Percentiles rank a stretch among this genome's conserved stretches.
These are phyloP conservation scores for Sebastiscus tertius DNA, from an alignment of 2,797 vertebrate genomes.

Conservation along the genomic window DNA sequence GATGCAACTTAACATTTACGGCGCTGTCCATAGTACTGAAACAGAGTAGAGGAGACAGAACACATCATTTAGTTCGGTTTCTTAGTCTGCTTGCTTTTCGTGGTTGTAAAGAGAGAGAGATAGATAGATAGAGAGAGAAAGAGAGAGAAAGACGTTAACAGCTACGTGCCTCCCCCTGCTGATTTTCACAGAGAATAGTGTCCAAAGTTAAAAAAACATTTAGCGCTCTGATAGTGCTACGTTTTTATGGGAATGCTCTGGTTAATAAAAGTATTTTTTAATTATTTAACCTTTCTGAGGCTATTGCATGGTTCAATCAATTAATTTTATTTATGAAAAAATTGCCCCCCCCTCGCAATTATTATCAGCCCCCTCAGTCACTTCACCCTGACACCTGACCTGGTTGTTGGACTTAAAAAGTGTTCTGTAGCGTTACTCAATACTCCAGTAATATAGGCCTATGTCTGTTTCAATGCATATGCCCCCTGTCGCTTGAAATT, in stretches of 20 bases:
- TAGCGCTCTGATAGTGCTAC: neutral
- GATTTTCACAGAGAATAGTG: neutral
- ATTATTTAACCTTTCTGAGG: neutral
- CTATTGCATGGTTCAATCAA: neutral
- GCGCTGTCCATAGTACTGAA: neutral
- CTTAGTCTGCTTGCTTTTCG: neutral
- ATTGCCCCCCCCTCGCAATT: no score
- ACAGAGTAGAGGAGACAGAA: no score
- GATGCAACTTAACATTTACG: neutral
- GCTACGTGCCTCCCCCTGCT: neutral
- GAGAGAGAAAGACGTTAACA: neutral
- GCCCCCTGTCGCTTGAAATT: no score
- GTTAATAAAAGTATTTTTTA: no score
- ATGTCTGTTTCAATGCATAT: no score
- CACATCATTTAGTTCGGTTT: neutral
- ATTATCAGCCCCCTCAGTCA: no score
- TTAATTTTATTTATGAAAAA: neutral
- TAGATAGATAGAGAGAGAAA: neutral
- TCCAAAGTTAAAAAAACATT: neutral
- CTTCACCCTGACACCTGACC: no score
- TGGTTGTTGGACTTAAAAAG: no score
- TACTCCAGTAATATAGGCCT: no score
- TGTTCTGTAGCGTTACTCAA: no score
- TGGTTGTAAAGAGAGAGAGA: neutral
- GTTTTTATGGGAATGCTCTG: neutral